phyloP scores from a whole-genome alignment of 2,888 invertebrate genomes.

The Metalampra italica region DNA sequence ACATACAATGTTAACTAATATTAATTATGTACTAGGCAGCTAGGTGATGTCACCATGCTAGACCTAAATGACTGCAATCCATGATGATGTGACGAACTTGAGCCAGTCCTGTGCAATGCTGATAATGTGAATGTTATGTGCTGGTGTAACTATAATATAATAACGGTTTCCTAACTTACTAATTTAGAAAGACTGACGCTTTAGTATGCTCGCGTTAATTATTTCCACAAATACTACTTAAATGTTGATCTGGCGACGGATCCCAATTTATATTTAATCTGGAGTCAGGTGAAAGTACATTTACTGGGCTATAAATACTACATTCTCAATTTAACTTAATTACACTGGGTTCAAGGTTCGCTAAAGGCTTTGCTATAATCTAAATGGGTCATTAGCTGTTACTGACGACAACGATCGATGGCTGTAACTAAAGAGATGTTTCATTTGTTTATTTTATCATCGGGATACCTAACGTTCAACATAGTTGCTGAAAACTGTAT shows the following conservation, averaged over 20 bases:
- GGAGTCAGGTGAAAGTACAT: slow-evolving; percentile 2
- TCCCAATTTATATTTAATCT: slow-evolving; percentile 1
- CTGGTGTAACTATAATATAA: slow-evolving; percentile 51
- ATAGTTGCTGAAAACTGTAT: not conserved
- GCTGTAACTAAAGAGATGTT: slow-evolving; percentile 5
- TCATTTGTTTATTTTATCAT: slow-evolving; percentile 3
- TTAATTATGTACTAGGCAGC: slow-evolving; percentile 67
- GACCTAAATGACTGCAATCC: slow-evolving; percentile 65
- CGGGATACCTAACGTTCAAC: slow-evolving; percentile 3
- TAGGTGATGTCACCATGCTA: slow-evolving; percentile 73
- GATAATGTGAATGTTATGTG: slow-evolving; percentile 67
- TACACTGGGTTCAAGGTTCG: slow-evolving; percentile 24
- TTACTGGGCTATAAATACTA: slow-evolving; percentile 6
- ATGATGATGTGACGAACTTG: slow-evolving; percentile 59
- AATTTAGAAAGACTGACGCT: not conserved
- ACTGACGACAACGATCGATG: slow-evolving; percentile 1
- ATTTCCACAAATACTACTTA: not conserved
- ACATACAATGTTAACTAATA: slow-evolving; percentile 27
- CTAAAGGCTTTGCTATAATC: slow-evolving; percentile 30
- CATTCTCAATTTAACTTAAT: slow-evolving; percentile 4
- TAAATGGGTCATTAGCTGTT: slow-evolving; percentile 20
- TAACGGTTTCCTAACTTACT: slow-evolving; percentile 11
- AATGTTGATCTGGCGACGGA: not conserved
- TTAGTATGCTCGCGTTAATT: not conserved
- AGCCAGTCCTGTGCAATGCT: slow-evolving; percentile 74